phyloP scores from a whole-genome alignment of 2,113 vertebrate genomes.

The human (Homo sapiens) region GRCh38 chr6:148283001-148283500 shows the following conservation, averaged over 20 bases:
- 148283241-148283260: neutral
- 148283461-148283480: neutral
- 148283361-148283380: neutral
- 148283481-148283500: too few relatives aligned
- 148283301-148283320: slow-evolving; percentile 19
- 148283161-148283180: accelerated
- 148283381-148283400: neutral
- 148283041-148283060: neutral
- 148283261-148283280: neutral
- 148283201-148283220: neutral
- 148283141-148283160: neutral
- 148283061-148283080: too few relatives aligned
- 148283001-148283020: too few relatives aligned
- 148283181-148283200: neutral
- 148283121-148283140: neutral
- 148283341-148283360: neutral
- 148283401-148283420: neutral
- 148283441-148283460: neutral
- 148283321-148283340: neutral
- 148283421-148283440: neutral
- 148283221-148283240: neutral
- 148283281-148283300: neutral
- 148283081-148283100: too few relatives aligned
- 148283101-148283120: too few relatives aligned
- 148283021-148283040: neutral